Conservation (phyloP, 2,113 vertebrate genomes). For the Danio rerio region GRCz12tu NC_133191.1:36191001-36191500, state of each 20-base stretch:
- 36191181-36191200: neutral
- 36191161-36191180: neutral
- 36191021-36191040: too few species aligned
- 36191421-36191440: constrained; percentile 52
- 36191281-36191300: neutral
- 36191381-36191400: constrained; percentile 55
- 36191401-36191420: constrained; percentile 50
- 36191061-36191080: too few species aligned
- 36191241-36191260: neutral
- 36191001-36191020: too few species aligned
- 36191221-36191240: neutral
- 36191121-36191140: neutral
- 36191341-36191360: constrained; percentile 8
- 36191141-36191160: neutral
- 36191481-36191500: constrained; percentile 47
- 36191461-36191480: constrained; percentile 63
- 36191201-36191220: neutral
- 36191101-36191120: neutral
- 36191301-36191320: neutral
- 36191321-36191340: constrained; percentile 17
- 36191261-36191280: neutral
- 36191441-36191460: constrained; percentile 53
- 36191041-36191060: too few species aligned
- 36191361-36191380: constrained; percentile 56
- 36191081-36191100: too few species aligned